phyloP scores from a whole-genome alignment of 2,113 vertebrate genomes.

The Stomatorhinus ivindoensis region DNA sequence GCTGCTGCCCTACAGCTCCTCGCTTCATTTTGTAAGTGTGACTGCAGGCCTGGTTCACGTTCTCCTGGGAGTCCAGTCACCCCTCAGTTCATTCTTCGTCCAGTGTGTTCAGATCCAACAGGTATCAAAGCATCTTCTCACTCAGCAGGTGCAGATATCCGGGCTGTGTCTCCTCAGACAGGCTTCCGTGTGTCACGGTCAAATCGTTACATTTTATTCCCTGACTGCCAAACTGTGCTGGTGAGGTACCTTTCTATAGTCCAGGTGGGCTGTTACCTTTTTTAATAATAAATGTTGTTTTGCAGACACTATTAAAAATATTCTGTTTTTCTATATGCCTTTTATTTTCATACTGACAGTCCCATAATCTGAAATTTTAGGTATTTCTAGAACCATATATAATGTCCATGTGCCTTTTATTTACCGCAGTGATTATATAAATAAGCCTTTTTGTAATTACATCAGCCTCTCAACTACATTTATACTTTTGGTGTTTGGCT shows the following conservation, averaged over 20 bases:
- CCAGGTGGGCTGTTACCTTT: neutral
- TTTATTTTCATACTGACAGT: neutral
- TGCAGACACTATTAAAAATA: neutral
- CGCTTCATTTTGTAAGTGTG: neutral
- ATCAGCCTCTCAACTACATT: too few relatives aligned
- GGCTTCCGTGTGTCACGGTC: neutral
- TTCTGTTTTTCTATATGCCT: neutral
- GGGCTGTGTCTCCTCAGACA: neutral
- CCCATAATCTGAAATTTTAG: neutral
- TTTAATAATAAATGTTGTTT: neutral
- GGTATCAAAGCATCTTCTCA: neutral
- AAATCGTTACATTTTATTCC: neutral
- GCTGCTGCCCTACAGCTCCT: neutral
- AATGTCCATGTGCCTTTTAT: neutral
- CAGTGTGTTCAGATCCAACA: neutral
- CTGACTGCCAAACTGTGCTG: neutral
- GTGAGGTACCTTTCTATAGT: neutral
- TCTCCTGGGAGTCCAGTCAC: neutral
- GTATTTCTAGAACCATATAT: neutral
- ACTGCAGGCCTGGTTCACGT: neutral
- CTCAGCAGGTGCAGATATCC: neutral
- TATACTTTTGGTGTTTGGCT: constrained; percentile 30
- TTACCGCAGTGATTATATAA: neutral
- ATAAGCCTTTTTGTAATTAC: neutral
- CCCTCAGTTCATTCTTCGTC: neutral